These are phyloP conservation scores for Lycaena phlaeas DNA, from an alignment of 2,888 invertebrate species.

Conservation along the genomic window DNA sequence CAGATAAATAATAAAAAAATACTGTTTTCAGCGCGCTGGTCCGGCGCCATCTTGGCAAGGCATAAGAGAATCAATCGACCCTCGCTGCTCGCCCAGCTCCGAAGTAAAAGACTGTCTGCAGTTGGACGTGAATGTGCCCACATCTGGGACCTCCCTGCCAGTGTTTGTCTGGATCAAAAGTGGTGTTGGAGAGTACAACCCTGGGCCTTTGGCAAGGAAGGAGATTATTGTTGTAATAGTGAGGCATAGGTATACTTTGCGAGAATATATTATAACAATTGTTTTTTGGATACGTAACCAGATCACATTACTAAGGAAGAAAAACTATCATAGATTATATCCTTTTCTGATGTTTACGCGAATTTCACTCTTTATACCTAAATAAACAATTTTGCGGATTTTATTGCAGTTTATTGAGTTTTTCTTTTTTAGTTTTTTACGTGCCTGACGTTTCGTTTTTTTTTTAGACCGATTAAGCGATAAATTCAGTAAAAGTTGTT, in stretches of 20 bases:
- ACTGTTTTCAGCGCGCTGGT: constrained; percentile 36
- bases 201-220: constrained; percentile 38
- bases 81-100: constrained; percentile 33
- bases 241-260: constrained; percentile 41
- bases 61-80: constrained; percentile 32
- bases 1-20: too few species aligned
- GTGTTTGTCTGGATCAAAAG: constrained; percentile 54
- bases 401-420: too few species aligned
- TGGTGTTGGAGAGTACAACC: constrained; percentile 35
- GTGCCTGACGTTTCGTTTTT: too few species aligned
- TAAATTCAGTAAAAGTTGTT: too few species aligned
- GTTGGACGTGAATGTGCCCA: constrained; percentile 76
- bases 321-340: too few species aligned
- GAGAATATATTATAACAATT: background rate
- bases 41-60: constrained; percentile 48
- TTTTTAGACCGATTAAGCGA: too few species aligned
- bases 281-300: background rate
- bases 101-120: constrained; percentile 75
- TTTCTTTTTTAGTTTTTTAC: too few species aligned
- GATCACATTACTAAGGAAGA: too few species aligned
- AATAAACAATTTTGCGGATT: too few species aligned
- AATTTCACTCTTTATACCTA: too few species aligned
- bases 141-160: constrained; percentile 36
- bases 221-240: constrained; percentile 46
- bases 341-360: too few species aligned